Evolutionary conservation across 2,797 vertebrate species (phyloP), one percentile per base, ranked within the genome.

Genomic region (Pachyuromys duprasi): DNA sequence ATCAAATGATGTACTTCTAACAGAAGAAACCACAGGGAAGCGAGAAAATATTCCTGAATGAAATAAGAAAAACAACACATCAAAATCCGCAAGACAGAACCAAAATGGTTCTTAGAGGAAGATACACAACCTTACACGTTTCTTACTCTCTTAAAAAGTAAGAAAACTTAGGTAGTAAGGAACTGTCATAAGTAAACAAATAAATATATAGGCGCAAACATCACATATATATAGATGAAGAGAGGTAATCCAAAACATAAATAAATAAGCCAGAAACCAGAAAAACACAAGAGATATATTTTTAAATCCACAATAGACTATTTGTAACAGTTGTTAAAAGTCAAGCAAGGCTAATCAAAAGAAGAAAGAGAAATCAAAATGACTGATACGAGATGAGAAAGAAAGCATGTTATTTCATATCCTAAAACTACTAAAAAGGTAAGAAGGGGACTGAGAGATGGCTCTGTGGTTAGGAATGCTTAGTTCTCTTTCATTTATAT

Each of bases 31-130:
- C 63, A 20, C 39, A 90, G n/a, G 36, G 57, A 90, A 89, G 79
- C 91, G 78, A 57, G 63, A 86, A 86, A 57, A 82, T 63, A 90
- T 74, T 94, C 65, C 81, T 84, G 49, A 36, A 8, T 74, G 33
- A 95, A 90, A 62, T 79, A 86, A 86, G 94, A 49, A 82, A 95
- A 92, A 78, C 13, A 96, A 70, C 31, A 55, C 20, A 75, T 87
- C n/a, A 89, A 93, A 91, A 89, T 36, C 42, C 76, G 39, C 90
- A 62, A 4, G 7, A 74, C 53, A 36, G 8, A 91, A 55, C 74
- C 65, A 86, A 95, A 86, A 70, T 12, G 67, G 67, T 75, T 81
- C 45, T 82, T 89, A 74, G 60, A 69, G 70, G 75, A 69, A 93
- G 92, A 79, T 42, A 86, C 22, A 42, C 57, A 76, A 74, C 3